Evolutionary conservation across 2,888 invertebrate genomes (phyloP), one percentile per base, ranked within the genome.

Genomic region (Isotomurus palustris): DNA sequence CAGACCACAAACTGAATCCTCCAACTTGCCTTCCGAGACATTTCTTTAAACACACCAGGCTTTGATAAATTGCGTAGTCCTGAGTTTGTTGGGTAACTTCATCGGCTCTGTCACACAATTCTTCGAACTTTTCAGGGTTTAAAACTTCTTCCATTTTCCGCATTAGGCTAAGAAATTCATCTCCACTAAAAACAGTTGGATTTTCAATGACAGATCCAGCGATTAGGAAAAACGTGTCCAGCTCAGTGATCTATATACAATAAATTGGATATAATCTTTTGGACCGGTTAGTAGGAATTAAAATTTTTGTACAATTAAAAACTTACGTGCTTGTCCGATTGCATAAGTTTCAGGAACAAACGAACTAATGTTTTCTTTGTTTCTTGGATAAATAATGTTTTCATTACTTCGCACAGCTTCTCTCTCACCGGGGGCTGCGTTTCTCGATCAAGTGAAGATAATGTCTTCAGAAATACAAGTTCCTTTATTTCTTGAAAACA

Each of bases 201-300:
- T 65, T 58, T 17, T 56, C 52, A 24, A 65, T 58, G 4, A 65
- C 25, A 17, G 55, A 25, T 14, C 62, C 65, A 32, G 56, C 57
- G 21, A 65, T 58, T 3, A 62, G 43, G 41, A 65, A 62, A 32
- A 65, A 62, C 3, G 65, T 65, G n/a, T 65, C 65, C 17, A 60
- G 45, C 36, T 65, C 62, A 17, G 65, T 55, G 17, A 62, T 41
- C 62, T 65, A 14, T 12, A 10, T 27, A 45, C 35, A 14, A 48
- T n/a, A 28, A 14, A 49, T 17, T 27, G 35, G 19, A 6, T 28
- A 28, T 5, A 47, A 47, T 6, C 10, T 35, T 12, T 32, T 32
- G 32, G 8, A 10, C 8, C 14, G 40, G 17, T 40, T 40, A 17
- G 40, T n/a, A n/a, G n/a, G 14, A 5, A 10, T 44, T 45, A 50